phyloP scores from a whole-genome alignment of 2,888 invertebrate genomes.

The Glaucopsyche alexis region DNA sequence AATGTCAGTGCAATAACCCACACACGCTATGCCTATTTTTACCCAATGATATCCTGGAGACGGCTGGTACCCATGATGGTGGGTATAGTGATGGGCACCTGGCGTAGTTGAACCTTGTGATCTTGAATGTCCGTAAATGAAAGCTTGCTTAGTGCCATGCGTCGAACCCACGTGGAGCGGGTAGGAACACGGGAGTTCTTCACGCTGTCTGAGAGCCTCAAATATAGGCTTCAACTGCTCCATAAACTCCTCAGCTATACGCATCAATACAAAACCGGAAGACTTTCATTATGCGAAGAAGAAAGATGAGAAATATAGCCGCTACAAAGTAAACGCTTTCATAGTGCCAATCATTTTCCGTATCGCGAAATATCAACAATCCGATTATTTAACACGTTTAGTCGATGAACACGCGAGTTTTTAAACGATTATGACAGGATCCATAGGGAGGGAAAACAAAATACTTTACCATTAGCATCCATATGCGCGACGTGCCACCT shows the following conservation, averaged over 20 bases:
- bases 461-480: constrained; percentile 75
- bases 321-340: constrained; percentile 57
- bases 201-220: constrained; percentile 94
- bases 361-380: constrained; percentile 61
- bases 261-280: constrained; percentile 74
- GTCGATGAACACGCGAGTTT: constrained; percentile 57
- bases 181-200: constrained; percentile 94
- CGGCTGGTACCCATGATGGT: constrained; percentile 85
- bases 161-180: constrained; percentile 91
- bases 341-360: constrained; percentile 76
- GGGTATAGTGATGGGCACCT: constrained; percentile 82
- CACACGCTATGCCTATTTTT: constrained; percentile 66
- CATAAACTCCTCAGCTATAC: constrained; percentile 95
- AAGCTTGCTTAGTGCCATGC: constrained; percentile 81
- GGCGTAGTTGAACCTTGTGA: constrained; percentile 82
- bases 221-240: constrained; percentile 97
- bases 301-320: constrained; percentile 53
- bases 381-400: constrained; percentile 71
- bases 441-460: constrained; percentile 68
- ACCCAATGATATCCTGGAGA: constrained; percentile 89
- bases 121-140: constrained; percentile 82
- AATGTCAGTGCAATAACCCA: constrained; percentile 31
- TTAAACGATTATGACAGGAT: constrained; percentile 62
- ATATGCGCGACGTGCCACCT: constrained; percentile 76
- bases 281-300: constrained; percentile 55